Base-by-base conservation (phyloP, 2,113 vertebrate species). In the Heteronetta atricapilla region DNA sequence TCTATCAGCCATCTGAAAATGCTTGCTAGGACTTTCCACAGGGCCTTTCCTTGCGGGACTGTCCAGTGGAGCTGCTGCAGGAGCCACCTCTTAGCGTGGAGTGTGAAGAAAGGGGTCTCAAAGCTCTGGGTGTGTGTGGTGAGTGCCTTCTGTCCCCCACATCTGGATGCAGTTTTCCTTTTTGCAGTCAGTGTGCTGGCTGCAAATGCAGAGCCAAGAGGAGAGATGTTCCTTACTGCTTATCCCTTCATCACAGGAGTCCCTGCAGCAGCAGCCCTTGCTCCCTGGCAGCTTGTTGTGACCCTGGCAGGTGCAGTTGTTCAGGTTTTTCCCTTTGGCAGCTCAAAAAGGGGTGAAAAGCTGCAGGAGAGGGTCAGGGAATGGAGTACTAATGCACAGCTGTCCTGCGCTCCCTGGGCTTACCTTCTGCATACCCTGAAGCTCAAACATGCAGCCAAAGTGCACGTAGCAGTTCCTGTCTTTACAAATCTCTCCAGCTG, bases 1-100 rank as follows among this genome's bases (percentile, higher is more conserved):
- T 33, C 68, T n/a, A 69, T 3, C 72, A 33, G 2, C 20, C 4
- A 5, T 3, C 76, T 5, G 26, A 2, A 21, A 31, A 2, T 0
- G 11, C 18, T 3, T 70, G 56, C 82, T 6, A 50, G 34, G 40
- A 36, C 34, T 34, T 69, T 58, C 75, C 74, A 48, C 6, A 12
- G 19, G 70, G n/a, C 80, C 38, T 16, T 44, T 59, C 82, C 75
- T 17, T 53, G 42, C 34, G 9, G 25, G 25, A 36, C 12, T 15
- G 26, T 31, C 74, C 91, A 50, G 55, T 48, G 46, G 8, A 85
- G 85, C 50, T 90, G 88, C 75, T n/a, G 72, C 46, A 40, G 15
- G 36, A 74, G 29, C 29, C 22, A 33, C 53, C 15, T 56, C 53
- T 7, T 16, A 29, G 36, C 29, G 12, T 33, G 53, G 63, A 25